A percentile compares a stretch with the other conserved stretches of the same genome.
phyloP scores from a whole-genome alignment of 1,140 invertebrate species.

The Dendroctonus valens region DNA sequence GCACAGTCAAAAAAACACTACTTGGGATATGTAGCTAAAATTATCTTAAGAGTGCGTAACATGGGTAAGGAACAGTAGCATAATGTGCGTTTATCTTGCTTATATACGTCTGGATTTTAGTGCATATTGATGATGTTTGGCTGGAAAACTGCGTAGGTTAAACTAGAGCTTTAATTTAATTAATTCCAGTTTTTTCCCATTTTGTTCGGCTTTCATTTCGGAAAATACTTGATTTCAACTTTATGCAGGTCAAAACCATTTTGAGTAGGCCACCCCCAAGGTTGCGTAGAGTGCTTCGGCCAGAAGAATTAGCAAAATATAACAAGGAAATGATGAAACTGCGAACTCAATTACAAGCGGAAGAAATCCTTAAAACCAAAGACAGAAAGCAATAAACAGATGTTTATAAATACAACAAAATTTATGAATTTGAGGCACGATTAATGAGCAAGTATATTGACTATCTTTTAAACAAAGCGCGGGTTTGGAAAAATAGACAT shows the following conservation, averaged over 20 bases:
- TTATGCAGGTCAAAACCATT: background rate
- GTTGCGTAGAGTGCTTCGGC: slow-evolving; percentile 1
- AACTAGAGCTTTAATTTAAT: background rate
- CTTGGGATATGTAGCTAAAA: slow-evolving; percentile 8
- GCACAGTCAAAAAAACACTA: background rate
- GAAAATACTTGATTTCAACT: background rate
- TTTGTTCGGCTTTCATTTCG: background rate
- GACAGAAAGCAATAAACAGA: too few relatives aligned
- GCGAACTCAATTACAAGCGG: too few relatives aligned
- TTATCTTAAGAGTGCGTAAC: slow-evolving; percentile 1
- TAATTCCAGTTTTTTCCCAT: too few relatives aligned
- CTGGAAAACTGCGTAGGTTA: slow-evolving; percentile 1
- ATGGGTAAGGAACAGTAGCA: background rate
- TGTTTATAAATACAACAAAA: too few relatives aligned
- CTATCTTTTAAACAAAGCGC: too few relatives aligned
- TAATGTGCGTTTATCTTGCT: background rate
- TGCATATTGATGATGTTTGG: slow-evolving; percentile 1
- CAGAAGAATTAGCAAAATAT: slow-evolving; percentile 9
- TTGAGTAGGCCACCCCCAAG: slow-evolving; percentile 8
- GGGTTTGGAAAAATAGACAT: too few relatives aligned
- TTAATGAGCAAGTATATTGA: too few relatives aligned
- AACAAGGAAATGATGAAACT: slow-evolving; percentile 13
- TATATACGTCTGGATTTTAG: background rate
- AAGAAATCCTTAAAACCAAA: too few relatives aligned
- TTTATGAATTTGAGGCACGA: too few relatives aligned